Conservation (phyloP, 2,888 invertebrate genomes). For the Exocentrus adspersus region DNA sequence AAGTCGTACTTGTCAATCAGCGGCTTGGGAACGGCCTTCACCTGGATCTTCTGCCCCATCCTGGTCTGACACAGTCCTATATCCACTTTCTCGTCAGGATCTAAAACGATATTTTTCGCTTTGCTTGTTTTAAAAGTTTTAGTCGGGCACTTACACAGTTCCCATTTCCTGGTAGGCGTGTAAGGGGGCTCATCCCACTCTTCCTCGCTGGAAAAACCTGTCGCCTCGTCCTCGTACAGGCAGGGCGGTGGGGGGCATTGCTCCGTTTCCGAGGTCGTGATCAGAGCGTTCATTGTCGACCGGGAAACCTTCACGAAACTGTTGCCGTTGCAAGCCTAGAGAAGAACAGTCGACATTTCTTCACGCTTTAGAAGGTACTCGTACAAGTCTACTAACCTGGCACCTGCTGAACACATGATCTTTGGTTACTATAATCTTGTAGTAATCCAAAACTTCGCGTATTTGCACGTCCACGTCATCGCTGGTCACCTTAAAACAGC, state of each 20-base stretch:
- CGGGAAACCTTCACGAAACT: conserved; percentile 63
- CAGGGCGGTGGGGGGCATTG: conserved; percentile 37
- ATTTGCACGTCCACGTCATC: conserved; percentile 72
- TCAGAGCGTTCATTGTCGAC: conserved; percentile 60
- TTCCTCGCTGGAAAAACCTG: conserved; percentile 61
- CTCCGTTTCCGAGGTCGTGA: conserved; percentile 39
- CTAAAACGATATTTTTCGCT: conserved; percentile 49
- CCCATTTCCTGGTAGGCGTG: conserved; percentile 54
- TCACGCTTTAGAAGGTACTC: too few relatives aligned
- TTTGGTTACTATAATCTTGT: conserved; percentile 71
- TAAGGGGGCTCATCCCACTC: conserved; percentile 51
- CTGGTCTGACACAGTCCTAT: conserved; percentile 65
- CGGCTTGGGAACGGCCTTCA: conserved; percentile 60
- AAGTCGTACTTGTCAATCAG: conserved; percentile 60
- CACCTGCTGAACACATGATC: conserved; percentile 79
- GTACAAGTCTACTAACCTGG: conserved; percentile 67
- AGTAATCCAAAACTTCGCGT: conserved; percentile 72
- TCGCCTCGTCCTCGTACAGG: conserved; percentile 57
- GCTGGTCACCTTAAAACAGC: conserved; percentile 70
- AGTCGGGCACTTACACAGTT: conserved; percentile 59
- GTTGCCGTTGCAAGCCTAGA: conserved; percentile 65
- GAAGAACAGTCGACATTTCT: conserved; percentile 8
- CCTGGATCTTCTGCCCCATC: conserved; percentile 68
- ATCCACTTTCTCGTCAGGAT: conserved; percentile 59
- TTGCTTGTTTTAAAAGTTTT: too few relatives aligned